Evolutionary conservation across 2,888 invertebrate genomes (phyloP).

Genomic region (Hydrotaea diabolus): DNA sequence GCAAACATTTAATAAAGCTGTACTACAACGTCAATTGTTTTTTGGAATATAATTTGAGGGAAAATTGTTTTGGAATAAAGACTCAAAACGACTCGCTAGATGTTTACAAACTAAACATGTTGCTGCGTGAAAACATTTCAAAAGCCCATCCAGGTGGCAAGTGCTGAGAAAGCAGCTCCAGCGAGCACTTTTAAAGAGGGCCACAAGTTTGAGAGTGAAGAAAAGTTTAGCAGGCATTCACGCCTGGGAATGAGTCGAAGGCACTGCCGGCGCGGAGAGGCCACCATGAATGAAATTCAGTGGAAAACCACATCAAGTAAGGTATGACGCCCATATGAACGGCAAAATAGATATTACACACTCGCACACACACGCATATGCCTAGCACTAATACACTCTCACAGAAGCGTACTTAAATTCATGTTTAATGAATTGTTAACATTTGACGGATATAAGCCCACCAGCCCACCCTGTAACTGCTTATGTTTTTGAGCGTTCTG

Average conservation of each 20-base stretch:
- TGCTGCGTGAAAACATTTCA: conserved; percentile 17
- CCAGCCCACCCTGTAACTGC: not conserved
- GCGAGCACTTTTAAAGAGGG: too few species aligned
- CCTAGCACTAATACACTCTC: too few species aligned
- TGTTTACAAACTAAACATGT: conserved; percentile 38
- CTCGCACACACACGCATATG: not conserved
- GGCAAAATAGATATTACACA: conserved; percentile 2
- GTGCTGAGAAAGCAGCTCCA: conserved; percentile 16
- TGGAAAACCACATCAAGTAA: not conserved
- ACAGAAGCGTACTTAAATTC: not conserved
- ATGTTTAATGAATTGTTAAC: conserved; percentile 54
- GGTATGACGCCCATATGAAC: conserved; percentile 41
- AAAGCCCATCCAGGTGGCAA: conserved; percentile 41
- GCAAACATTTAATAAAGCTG: too few species aligned
- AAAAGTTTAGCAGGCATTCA: not conserved
- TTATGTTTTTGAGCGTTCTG: conserved; percentile 32
- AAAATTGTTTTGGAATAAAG: not conserved
- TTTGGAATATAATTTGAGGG: not conserved
- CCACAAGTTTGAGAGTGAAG: too few species aligned
- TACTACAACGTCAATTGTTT: not conserved
- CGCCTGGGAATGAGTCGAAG: conserved; percentile 36
- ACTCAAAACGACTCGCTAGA: conserved; percentile 19
- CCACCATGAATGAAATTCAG: conserved; percentile 43
- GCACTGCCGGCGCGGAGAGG: conserved; percentile 16
- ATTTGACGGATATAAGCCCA: not conserved